phyloP scores from a whole-genome alignment of 2,888 invertebrate genomes.

The Hybos culiciformis region DNA sequence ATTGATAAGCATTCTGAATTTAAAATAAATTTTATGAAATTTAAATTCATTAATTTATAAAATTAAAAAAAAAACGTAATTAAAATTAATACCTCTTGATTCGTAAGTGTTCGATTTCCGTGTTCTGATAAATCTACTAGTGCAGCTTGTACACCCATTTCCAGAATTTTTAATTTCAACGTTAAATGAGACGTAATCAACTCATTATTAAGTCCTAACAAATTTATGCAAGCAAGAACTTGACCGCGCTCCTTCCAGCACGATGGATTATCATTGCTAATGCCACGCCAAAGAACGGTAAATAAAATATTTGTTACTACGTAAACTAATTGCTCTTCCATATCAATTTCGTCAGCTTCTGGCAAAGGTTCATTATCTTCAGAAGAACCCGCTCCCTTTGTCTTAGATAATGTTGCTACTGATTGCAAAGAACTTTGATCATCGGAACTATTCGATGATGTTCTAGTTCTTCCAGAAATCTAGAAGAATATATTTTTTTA shows the following conservation, averaged over 20 bases:
- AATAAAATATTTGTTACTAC: constrained; percentile 43
- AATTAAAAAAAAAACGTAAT: neutral
- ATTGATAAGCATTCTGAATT: constrained; percentile 40
- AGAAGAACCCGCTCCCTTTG: constrained; percentile 18
- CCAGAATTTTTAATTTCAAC: constrained; percentile 41
- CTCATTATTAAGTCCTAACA: constrained; percentile 42
- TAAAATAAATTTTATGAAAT: neutral
- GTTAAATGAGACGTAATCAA: constrained; percentile 41
- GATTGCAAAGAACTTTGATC: constrained; percentile 12
- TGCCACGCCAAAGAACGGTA: constrained; percentile 46
- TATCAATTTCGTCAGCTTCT: constrained; percentile 32
- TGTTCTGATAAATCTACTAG: constrained; percentile 42
- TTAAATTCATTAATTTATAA: neutral
- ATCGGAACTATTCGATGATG: constrained; percentile 24
- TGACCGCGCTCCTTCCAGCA: constrained; percentile 48
- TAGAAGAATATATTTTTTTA: too few relatives aligned
- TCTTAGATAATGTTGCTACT: neutral
- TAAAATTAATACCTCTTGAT: constrained; percentile 30
- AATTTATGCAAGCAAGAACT: constrained; percentile 45
- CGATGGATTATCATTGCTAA: constrained; percentile 40
- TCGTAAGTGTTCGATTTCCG: constrained; percentile 33
- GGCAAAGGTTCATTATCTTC: constrained; percentile 22
- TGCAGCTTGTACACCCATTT: constrained; percentile 45
- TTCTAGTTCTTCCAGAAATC: constrained; percentile 17
- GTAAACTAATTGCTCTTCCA: constrained; percentile 44